Base-by-base conservation (phyloP, 2,888 invertebrate species). In the Scaptomyza cyrtandrae region DNA sequence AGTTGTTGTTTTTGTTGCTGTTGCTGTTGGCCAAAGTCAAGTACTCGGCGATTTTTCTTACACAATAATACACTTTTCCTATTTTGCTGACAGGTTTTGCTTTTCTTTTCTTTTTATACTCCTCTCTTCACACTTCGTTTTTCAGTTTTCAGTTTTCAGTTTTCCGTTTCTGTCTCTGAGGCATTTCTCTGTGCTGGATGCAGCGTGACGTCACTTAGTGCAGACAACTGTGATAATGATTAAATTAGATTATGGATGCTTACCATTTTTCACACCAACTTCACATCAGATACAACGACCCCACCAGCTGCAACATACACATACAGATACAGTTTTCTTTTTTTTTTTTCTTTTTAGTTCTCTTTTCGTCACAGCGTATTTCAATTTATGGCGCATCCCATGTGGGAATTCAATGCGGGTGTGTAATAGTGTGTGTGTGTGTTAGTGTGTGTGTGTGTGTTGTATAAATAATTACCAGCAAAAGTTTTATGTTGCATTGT, bases 201-300 rank as follows among this genome's bases (percentile, higher is more conserved):
- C 56, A 31, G 19, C 69, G 57, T 82, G 77, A 79, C 81, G 89
- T 80, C 90, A 89, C 89, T 90, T 90, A 84, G 86, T 78, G 85
- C 89, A 90, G 88, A 90, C 81, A 85, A 75, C 89, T 89, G 89
- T 79, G 90, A 89, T 90, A 90, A 90, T 89, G 90, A 90, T 89
- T 81, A 90, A 89, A 90, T 90, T 90, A 89, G 90, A 89, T 89
- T 89, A 85, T 88, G 67, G 87, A 78, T 86, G 85, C 86, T 80
- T 78, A 79, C 74, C 74, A 85, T 88, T 77, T 83, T 78, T 87
- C 76, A 84, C 79, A 80, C 81, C 77, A 71, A 64, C 79, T 68
- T 63, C 65, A 74, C 75, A 67, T 59, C 71, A 62, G 48, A 65
- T 57, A 65, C 55, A 45, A 33, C 55, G 44, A 33, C 29, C 54